A percentile compares a stretch with the other conserved stretches of the same genome.
Evolutionary conservation across 2,888 invertebrate genomes (phyloP).

Genomic region (Ctenicera cuprea): DNA sequence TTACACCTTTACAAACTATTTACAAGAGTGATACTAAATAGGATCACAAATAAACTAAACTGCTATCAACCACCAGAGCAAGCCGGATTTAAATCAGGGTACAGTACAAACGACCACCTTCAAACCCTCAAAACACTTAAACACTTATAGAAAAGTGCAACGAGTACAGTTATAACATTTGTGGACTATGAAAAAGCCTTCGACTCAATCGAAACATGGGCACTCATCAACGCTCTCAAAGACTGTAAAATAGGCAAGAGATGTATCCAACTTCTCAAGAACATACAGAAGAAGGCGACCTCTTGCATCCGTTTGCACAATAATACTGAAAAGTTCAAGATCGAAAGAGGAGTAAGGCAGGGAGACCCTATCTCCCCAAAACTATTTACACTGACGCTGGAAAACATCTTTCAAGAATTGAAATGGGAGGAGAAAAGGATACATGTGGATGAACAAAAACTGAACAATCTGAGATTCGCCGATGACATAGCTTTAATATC

Average conservation of each 20-base stretch:
- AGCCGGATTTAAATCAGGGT: slow-evolving; percentile 1
- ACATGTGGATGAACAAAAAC: too few relatives aligned
- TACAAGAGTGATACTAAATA: too few relatives aligned
- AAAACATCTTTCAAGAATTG: too few relatives aligned
- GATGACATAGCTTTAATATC: too few relatives aligned
- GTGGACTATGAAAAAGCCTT: too few relatives aligned
- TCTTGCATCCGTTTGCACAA: not conserved
- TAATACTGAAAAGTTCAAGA: not conserved
- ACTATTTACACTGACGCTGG: too few relatives aligned
- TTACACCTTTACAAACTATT: not conserved
- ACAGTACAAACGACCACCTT: not conserved
- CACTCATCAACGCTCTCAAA: not conserved
- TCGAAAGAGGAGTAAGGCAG: too few relatives aligned
- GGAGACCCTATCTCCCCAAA: slow-evolving; percentile 2
- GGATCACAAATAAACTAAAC: not conserved
- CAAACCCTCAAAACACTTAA: slow-evolving; percentile 4
- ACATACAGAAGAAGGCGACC: too few relatives aligned
- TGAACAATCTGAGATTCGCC: too few relatives aligned
- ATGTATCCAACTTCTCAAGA: too few relatives aligned
- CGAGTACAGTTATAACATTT: not conserved
- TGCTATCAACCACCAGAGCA: slow-evolving; percentile 4
- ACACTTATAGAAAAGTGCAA: slow-evolving; percentile 1
- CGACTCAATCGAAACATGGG: slow-evolving; percentile 2
- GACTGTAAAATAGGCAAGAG: slow-evolving; percentile 1
- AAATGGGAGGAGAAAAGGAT: too few relatives aligned